Base-by-base conservation (phyloP, 2,113 vertebrate species). In the Setophaga petechia region DNA sequence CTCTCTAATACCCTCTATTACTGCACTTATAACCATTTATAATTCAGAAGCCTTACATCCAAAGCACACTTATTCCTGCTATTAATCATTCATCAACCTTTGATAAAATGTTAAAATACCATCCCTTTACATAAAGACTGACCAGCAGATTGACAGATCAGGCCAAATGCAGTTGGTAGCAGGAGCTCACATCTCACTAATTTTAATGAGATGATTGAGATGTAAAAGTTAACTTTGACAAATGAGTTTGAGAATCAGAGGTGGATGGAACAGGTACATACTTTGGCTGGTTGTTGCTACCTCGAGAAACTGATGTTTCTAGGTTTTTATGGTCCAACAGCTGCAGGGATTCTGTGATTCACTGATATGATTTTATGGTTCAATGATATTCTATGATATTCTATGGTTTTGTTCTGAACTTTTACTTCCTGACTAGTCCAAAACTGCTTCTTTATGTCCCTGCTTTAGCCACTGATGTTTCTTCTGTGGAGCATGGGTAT, bases 61-160 rank as follows among this genome's bases (percentile, higher is more conserved):
- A 62, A n/a, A 52, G 24, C 24, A 88, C 46, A 17, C 33, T 79
- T 80, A 73, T 85, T 73, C 51, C 33, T 88, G n/a, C 6, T 88
- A 79, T 90, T 93, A 93, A 90, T 83, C 71, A 84, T 93, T 93
- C 35, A 90, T 52, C 61, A 88, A 22, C 31, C 51, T 89, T 67
- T 93, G 87, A 95, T 67, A 88, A 87, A 84, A 91, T 49, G 65
- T 74, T 74, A 35, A 90, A 54, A 71, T 80, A 43, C 11, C 52
- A n/a, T 16, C 22, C 14, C 18, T 89, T 93, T 65, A 27, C 5
- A 23, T 58, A 59, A 76, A 68, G 74, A 90, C 17, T 85, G 72
- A 67, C 39, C 39, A 47, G 51, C 10, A 71, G 76, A 69, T 67
- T 80, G 88, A 84, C 22, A 95, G 82, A 71, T 81, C 76, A 51